phyloP scores from a whole-genome alignment of 2,888 invertebrate genomes.

The Apodemia mormo region DNA sequence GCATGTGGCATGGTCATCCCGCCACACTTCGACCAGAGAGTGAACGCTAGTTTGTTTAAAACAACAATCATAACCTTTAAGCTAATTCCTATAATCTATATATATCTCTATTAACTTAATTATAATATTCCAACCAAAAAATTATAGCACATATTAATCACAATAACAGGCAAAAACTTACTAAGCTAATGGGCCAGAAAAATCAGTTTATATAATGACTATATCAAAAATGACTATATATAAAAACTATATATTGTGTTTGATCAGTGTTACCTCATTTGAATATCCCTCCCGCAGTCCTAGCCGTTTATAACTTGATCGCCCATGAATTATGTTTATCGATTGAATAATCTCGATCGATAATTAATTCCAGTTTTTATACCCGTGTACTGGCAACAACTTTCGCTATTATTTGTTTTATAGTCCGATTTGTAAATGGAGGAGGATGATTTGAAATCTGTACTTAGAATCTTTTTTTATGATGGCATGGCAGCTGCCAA shows the following conservation, averaged over 20 bases:
- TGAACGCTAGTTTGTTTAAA: too few species aligned
- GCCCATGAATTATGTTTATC: conserved; percentile 1
- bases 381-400: not conserved
- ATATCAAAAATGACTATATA: not conserved
- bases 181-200: not conserved
- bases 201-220: conserved; percentile 4
- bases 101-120: too few species aligned
- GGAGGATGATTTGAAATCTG: too few species aligned
- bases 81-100: too few species aligned
- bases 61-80: too few species aligned
- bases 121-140: too few species aligned
- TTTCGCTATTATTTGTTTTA: not conserved
- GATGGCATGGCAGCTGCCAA: too few species aligned
- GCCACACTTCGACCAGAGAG: too few species aligned
- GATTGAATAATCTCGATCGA: conserved; percentile 4
- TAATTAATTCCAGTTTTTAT: conserved; percentile 9
- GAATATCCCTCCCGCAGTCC: conserved; percentile 3
- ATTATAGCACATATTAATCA: too few species aligned
- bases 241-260: not conserved
- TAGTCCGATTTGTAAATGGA: too few species aligned
- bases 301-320: conserved; percentile 8
- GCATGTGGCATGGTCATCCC: too few species aligned
- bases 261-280: conserved; percentile 16
- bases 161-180: not conserved
- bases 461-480: too few species aligned